phyloP scores from a whole-genome alignment of 2,113 vertebrate genomes.

The Sisor rabdophorus region DNA sequence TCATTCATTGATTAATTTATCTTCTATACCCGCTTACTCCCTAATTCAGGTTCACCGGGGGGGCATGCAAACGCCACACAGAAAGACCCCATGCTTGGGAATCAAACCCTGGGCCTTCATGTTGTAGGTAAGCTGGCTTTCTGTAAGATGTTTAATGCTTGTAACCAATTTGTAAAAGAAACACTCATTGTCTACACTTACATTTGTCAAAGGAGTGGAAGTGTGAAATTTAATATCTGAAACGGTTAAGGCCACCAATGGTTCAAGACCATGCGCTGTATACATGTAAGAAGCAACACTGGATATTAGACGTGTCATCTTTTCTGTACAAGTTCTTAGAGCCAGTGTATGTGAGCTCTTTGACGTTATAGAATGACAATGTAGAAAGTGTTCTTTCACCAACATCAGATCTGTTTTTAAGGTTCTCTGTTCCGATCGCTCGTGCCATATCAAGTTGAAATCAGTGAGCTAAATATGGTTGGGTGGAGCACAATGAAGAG shows the following conservation, averaged over 20 bases:
- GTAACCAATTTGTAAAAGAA: constrained; percentile 53
- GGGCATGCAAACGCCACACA: no score
- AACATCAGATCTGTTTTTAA: constrained; percentile 46
- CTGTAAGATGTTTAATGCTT: constrained; percentile 48
- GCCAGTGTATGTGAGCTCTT: constrained; percentile 10
- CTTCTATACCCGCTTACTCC: no score
- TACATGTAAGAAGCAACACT: constrained; percentile 20
- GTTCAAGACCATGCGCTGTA: constrained; percentile 11
- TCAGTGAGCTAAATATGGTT: constrained; percentile 36
- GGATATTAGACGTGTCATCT: constrained; percentile 16
- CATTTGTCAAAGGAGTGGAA: constrained; percentile 32
- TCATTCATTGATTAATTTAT: no score
- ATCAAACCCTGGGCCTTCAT: no score
- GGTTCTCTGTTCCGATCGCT: constrained; percentile 29
- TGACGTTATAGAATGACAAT: constrained; percentile 28
- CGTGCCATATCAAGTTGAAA: constrained; percentile 54
- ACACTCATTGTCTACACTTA: constrained; percentile 40
- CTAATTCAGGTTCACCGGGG: no score
- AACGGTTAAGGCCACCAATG: constrained; percentile 17
- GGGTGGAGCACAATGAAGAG: constrained; percentile 44
- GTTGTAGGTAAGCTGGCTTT: no score
- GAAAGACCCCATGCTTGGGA: no score
- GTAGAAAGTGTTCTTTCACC: constrained; percentile 34
- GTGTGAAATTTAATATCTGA: constrained; percentile 52
- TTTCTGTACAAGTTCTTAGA: constrained; percentile 29